Evolutionary conservation across 1,140 invertebrate species (phyloP).

Genomic region (Drosophila willistoni): DNA sequence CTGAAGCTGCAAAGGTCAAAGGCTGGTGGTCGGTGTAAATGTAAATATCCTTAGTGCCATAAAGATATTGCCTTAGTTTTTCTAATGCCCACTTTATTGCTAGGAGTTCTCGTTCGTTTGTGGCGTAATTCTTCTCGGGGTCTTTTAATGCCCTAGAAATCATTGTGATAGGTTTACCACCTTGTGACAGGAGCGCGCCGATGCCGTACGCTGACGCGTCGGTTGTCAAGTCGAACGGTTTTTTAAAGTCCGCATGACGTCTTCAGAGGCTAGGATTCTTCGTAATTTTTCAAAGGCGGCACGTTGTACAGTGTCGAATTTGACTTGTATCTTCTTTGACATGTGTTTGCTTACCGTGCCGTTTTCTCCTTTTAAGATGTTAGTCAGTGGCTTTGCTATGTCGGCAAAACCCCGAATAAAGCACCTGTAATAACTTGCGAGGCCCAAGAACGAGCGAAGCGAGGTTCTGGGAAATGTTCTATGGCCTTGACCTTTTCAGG

Average conservation of each 20-base stretch:
- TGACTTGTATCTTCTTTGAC: background rate
- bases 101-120: too few relatives aligned
- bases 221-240: background rate
- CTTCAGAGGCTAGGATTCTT: background rate
- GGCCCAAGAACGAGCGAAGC: background rate
- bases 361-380: slow-evolving; percentile 1
- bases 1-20: slow-evolving; percentile 14
- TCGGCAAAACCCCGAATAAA: background rate
- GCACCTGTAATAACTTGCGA: background rate
- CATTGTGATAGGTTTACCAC: slow-evolving; percentile 18
- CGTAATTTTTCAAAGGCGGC: background rate
- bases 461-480: background rate
- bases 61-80: too few relatives aligned
- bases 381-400: background rate
- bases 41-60: background rate
- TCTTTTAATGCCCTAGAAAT: slow-evolving; percentile 6
- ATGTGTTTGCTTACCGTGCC: background rate
- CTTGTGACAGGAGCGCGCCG: slow-evolving; percentile 6
- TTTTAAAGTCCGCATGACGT: background rate
- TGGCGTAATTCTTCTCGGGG: too few relatives aligned
- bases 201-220: background rate
- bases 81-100: too few relatives aligned
- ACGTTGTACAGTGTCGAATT: background rate
- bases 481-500: background rate
- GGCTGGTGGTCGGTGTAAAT: slow-evolving; percentile 2